Percentiles rank a stretch among this genome's conserved stretches.
Evolutionary conservation across 2,797 vertebrate species (phyloP).

Genomic region (Aselliscus stoliczkanus): DNA sequence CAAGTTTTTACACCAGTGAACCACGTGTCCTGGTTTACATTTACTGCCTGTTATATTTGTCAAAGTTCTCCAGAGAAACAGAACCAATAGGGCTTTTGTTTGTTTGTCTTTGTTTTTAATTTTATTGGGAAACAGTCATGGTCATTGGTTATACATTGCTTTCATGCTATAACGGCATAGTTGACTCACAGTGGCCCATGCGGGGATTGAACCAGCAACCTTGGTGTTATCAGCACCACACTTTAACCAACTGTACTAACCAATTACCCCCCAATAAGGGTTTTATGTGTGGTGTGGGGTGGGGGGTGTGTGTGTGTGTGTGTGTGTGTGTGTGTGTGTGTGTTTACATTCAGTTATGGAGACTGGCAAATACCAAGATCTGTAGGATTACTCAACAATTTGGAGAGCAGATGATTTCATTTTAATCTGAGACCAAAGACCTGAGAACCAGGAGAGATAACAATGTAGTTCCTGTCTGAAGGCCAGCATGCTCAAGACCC

Average conservation of each 20-base stretch:
- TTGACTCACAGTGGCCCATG: too few relatives aligned
- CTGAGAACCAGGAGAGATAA: not conserved
- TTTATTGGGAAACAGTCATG: too few relatives aligned
- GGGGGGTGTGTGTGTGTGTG: not conserved
- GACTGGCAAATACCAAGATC: not conserved
- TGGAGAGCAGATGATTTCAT: not conserved
- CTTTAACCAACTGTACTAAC: too few relatives aligned
- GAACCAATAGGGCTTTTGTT: not conserved
- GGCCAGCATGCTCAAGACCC: not conserved
- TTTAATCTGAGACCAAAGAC: not conserved
- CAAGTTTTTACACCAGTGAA: not conserved
- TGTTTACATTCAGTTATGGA: accelerated
- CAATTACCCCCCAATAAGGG: too few relatives aligned
- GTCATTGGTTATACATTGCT: too few relatives aligned
- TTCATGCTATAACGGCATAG: too few relatives aligned
- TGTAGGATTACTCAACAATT: not conserved
- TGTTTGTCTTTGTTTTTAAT: too few relatives aligned
- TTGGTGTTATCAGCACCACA: too few relatives aligned
- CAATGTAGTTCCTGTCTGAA: not conserved
- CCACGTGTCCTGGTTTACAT: not conserved
- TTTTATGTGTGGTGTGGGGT: too few relatives aligned
- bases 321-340: not conserved
- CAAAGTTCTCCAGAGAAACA: not conserved
- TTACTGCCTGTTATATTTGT: not conserved
- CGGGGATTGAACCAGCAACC: too few relatives aligned